A percentile compares a stretch with the other conserved stretches of the same genome.
These are phyloP conservation scores for Crocidura indochinensis DNA, from an alignment of 2,797 vertebrate species.

Conservation along the genomic window DNA sequence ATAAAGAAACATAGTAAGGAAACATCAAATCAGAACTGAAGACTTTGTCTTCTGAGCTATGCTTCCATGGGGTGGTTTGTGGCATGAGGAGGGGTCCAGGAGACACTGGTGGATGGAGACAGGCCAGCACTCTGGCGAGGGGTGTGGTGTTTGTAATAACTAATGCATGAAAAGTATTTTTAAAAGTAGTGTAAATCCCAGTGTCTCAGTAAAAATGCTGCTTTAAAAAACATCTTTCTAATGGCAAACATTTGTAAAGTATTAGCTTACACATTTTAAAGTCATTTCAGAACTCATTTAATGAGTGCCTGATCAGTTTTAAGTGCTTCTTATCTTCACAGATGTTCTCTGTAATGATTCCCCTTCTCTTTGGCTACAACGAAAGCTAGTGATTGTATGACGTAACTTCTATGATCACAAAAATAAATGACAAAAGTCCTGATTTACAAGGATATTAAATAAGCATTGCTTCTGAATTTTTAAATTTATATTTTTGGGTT, in stretches of 20 bases:
- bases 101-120: too few species aligned
- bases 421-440: background rate
- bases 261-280: background rate
- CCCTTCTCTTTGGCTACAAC: background rate
- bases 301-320: background rate
- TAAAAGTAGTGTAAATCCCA: too few species aligned
- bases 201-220: too few species aligned
- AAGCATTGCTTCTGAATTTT: slow-evolving; percentile 57
- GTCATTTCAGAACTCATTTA: slow-evolving; percentile 13
- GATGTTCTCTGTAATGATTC: background rate
- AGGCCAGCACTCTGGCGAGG: too few species aligned
- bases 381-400: background rate
- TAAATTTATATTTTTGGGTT: slow-evolving; percentile 43
- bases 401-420: background rate
- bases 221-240: background rate
- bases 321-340: slow-evolving; percentile 11
- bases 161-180: too few species aligned
- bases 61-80: too few species aligned
- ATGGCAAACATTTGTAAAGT: slow-evolving; percentile 50
- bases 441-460: slow-evolving; percentile 11
- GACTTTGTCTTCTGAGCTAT: too few species aligned
- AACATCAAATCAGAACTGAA: too few species aligned
- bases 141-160: too few species aligned
- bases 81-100: too few species aligned
- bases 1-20: too few species aligned